Conservation (phyloP, 2,888 invertebrate genomes). For the Calameuta filiformis region DNA sequence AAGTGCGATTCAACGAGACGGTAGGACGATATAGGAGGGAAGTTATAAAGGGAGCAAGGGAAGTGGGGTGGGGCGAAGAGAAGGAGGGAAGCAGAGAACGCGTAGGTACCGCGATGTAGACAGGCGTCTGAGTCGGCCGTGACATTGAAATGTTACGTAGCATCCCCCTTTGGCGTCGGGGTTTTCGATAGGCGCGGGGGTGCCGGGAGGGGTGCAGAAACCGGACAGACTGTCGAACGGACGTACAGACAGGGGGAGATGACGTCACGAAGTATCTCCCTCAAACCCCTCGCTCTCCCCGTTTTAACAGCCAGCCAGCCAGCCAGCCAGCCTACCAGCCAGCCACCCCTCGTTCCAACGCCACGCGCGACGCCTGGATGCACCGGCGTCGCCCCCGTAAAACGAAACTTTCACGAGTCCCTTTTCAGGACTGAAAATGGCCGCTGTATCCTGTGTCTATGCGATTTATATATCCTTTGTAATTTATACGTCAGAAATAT, state of each 20-base stretch:
- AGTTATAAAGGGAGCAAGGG: not conserved
- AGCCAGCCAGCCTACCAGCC: slow-evolving; percentile 67
- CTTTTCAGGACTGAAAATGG: not conserved
- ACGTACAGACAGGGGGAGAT: slow-evolving; percentile 30
- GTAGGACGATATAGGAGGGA: slow-evolving; percentile 5
- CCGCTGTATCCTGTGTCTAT: not conserved
- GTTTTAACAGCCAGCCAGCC: not conserved
- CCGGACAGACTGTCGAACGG: slow-evolving; percentile 21
- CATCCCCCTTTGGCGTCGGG: slow-evolving; percentile 31
- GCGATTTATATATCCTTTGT: not conserved
- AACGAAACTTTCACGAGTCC: not conserved
- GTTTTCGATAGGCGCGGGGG: not conserved
- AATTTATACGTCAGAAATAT: not conserved
- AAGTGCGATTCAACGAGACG: slow-evolving; percentile 5
- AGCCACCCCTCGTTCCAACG: slow-evolving; percentile 71
- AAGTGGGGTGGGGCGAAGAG: slow-evolving; percentile 4
- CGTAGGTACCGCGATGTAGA: slow-evolving; percentile 1
- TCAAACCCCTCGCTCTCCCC: slow-evolving; percentile 6
- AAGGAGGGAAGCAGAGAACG: not conserved
- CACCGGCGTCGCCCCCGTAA: slow-evolving; percentile 62
- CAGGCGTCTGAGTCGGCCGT: slow-evolving; percentile 22
- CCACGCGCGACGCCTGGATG: slow-evolving; percentile 66
- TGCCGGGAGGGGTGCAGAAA: not conserved
- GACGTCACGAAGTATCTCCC: slow-evolving; percentile 28
- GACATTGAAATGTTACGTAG: slow-evolving; percentile 38